Evolutionary conservation across 2,113 vertebrate species (phyloP), one percentile per base, ranked within the genome.

Genomic region (Myiopsitta monachus): DNA sequence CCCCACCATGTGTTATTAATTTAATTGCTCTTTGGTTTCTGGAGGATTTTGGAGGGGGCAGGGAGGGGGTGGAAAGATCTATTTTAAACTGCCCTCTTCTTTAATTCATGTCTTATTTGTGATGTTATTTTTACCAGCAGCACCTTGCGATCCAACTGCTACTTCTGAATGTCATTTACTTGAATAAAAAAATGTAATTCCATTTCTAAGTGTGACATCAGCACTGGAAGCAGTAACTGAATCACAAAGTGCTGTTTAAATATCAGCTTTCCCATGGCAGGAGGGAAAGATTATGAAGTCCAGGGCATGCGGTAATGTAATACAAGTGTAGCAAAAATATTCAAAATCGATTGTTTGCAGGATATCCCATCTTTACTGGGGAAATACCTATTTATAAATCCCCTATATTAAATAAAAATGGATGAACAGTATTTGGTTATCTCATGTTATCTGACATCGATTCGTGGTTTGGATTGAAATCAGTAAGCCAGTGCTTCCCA

Each of bases 121-220:
- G 24, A 54, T 85, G n/a, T 59, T 59, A 39, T 87, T 90, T 90
- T 95, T 92, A 49, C 77, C 62, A 77, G 63, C 49, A 30, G 54
- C 49, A 63, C 49, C 87, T 94, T 51, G 67, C 1, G 2, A 92
- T 87, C 39, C 27, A 87, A 2, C 39, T 92, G 69, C 57, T 52
- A 41, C 52, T 95, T 95, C 44, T 92, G 85, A 94, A 90, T 95
- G 84, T 67, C 87, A 92, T 78, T 94, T 87, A 23, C 49, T 83
- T 87, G 77, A 90, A 91, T 69, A 69, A 91, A 95, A 85, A 88
- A 62, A 33, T 22, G 24, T 52, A 87, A 92, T 91, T 89, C 55
- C 47, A 55, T 94, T 92, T 91, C 41, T 11, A 52, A 76, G 47
- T 39, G 33, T 92, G 74, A 66, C 66, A 69, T 69, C 68, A 82